These are phyloP conservation scores for Rhyacichthys aspro DNA, from an alignment of 2,797 vertebrate species.

Conservation along the genomic window DNA sequence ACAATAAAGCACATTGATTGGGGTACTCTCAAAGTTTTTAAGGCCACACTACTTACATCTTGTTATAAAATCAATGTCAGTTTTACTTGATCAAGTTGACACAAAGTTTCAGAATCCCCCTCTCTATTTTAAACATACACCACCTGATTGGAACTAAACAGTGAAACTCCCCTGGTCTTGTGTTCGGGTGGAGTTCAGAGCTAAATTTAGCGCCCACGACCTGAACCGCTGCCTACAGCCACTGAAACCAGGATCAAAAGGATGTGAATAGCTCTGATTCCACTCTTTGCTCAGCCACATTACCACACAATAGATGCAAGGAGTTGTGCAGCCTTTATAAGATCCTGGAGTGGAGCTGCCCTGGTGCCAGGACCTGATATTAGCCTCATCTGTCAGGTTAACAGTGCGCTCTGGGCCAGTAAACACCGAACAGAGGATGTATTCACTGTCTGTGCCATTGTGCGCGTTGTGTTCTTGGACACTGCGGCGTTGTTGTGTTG, in stretches of 20 bases:
- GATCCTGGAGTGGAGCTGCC: conserved; percentile 6
- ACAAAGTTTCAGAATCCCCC: no score
- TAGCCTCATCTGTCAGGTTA: conserved; percentile 51
- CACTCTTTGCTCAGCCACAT: conserved; percentile 8
- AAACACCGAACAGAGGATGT: conserved; percentile 31
- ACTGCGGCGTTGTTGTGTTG: conserved; percentile 63
- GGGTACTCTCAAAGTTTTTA: no score
- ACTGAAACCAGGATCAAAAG: conserved; percentile 23
- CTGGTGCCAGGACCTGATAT: conserved; percentile 24
- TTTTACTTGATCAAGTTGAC: no score
- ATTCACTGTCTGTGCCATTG: conserved; percentile 30
- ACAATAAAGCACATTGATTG: no score
- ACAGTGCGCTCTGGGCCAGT: conserved; percentile 37
- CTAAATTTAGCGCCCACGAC: conserved; percentile 46
- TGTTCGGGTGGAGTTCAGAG: conserved; percentile 51
- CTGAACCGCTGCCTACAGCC: conserved; percentile 18
- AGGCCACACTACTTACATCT: no score
- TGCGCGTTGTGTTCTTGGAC: conserved; percentile 16
- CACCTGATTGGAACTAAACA: conserved; percentile 16
- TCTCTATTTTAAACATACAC: conserved; percentile 2
- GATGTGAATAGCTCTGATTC: conserved; percentile 25
- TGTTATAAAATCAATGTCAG: no score
- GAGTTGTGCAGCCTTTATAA: conserved; percentile 24
- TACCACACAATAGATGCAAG: conserved; percentile 1
- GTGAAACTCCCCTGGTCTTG: conserved; percentile 15